Evolutionary conservation across 2,113 vertebrate species (phyloP).

Genomic region (Chlamydotis undulata): DNA sequence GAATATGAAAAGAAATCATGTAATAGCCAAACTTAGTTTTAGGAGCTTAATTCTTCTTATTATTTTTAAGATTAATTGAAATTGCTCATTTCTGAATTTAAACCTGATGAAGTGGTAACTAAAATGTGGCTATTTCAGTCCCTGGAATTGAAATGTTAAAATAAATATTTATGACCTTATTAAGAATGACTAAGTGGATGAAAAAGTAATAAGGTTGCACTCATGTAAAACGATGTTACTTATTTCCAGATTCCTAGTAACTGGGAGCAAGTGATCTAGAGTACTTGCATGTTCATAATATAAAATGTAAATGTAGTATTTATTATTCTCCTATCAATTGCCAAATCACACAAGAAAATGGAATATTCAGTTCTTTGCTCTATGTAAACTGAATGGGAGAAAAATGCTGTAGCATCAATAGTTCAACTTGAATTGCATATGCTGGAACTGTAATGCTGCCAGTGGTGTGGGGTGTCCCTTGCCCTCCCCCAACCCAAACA

Average conservation of each 20-base stretch:
- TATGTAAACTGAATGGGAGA: background rate
- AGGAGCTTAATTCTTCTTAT: background rate
- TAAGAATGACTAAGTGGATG: slow-evolving; percentile 2
- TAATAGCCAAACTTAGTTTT: background rate
- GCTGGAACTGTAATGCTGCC: fast-evolving
- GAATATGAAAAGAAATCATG: background rate
- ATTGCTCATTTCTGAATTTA: slow-evolving; percentile 23
- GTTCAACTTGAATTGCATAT: background rate
- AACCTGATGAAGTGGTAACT: background rate
- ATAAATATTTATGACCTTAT: slow-evolving; percentile 44
- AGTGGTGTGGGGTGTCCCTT: background rate
- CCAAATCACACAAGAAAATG: background rate
- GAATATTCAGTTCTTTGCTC: background rate
- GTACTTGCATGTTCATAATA: background rate
- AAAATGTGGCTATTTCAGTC: background rate
- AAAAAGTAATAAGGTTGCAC: background rate
- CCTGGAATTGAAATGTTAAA: background rate
- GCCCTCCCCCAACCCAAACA: background rate
- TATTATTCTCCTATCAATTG: background rate
- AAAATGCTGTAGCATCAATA: background rate
- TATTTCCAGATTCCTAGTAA: background rate
- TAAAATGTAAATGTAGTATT: background rate
- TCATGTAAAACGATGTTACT: background rate
- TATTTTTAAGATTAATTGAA: slow-evolving; percentile 22
- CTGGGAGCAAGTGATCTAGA: background rate